Conservation (phyloP, 2,888 invertebrate genomes). For the Sturmia bella region DNA sequence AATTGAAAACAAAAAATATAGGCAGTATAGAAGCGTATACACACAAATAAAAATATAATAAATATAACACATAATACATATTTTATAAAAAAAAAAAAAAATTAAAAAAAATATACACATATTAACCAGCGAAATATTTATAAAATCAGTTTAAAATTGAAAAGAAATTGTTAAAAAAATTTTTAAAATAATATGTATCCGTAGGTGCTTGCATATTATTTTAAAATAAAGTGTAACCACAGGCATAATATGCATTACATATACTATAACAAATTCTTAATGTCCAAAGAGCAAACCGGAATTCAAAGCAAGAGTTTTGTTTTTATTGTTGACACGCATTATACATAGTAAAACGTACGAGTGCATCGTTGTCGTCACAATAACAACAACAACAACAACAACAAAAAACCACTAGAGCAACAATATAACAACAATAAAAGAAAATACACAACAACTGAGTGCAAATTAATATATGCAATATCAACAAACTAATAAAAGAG, state of each 20-base stretch:
- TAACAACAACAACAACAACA: neutral
- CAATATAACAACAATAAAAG: neutral
- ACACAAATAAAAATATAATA: too few relatives aligned
- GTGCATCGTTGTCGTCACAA: neutral
- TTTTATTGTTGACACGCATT: constrained; percentile 27
- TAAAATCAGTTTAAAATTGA: too few relatives aligned
- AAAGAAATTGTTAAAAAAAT: neutral
- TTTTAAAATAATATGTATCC: neutral
- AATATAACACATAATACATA: too few relatives aligned
- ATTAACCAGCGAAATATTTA: too few relatives aligned
- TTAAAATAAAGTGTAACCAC: neutral
- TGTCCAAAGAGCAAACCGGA: constrained; percentile 36
- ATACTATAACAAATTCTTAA: neutral
- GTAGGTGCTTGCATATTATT: neutral
- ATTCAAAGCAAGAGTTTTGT: constrained; percentile 22
- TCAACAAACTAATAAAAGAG: constrained; percentile 12
- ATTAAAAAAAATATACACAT: too few relatives aligned
- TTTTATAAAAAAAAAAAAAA: too few relatives aligned
- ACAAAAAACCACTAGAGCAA: neutral
- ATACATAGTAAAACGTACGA: neutral
- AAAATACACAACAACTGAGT: constrained; percentile 19
- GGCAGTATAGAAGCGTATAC: neutral
- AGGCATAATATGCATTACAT: neutral
- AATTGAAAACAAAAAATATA: neutral
- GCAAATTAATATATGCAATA: constrained; percentile 29